Evolutionary conservation across 2,113 vertebrate species (phyloP).

Genomic region (Macrotis lagotis): DNA sequence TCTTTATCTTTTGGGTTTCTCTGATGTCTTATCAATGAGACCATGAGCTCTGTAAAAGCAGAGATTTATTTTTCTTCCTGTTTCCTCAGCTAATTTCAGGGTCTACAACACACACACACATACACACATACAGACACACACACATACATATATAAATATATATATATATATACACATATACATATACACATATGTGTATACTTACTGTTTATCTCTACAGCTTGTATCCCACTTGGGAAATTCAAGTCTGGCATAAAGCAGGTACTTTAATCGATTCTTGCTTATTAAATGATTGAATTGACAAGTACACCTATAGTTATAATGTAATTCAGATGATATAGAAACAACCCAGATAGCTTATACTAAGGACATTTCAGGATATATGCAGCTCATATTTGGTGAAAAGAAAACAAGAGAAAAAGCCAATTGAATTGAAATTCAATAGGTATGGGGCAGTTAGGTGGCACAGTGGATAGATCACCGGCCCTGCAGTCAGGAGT

Average conservation of each 20-base stretch:
- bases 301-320: background rate
- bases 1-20: background rate
- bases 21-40: background rate
- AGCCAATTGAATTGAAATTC: background rate
- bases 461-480: no score
- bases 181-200: no score
- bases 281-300: background rate
- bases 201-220: background rate
- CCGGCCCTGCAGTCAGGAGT: no score
- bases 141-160: no score
- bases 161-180: no score
- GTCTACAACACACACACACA: no score
- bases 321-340: background rate
- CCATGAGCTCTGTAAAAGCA: background rate
- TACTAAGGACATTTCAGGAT: background rate
- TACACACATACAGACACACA: no score
- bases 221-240: background rate
- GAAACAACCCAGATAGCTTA: background rate
- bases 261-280: background rate
- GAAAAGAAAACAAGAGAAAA: background rate
- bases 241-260: background rate
- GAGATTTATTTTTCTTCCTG: background rate
- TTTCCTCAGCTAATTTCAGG: background rate
- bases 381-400: background rate
- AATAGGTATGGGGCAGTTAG: background rate